A percentile compares a stretch with the other conserved stretches of the same genome.
Conservation (phyloP, 2,113 vertebrate genomes). For the Speoplatyrhinus poulsoni region DNA sequence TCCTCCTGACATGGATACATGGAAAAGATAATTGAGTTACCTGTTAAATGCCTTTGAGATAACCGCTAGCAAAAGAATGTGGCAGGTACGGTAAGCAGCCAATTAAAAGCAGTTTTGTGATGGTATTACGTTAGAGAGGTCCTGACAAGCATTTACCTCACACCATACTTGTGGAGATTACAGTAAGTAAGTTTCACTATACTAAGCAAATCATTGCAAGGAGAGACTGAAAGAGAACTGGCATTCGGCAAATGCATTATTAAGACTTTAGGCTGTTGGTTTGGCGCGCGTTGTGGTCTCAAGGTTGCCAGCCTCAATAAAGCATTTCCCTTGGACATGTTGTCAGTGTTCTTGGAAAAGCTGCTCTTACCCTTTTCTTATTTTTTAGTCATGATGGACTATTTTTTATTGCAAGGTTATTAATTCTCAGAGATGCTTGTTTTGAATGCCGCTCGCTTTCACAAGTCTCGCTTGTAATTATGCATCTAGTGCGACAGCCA, state of each 20-base stretch:
- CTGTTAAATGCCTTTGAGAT: neutral
- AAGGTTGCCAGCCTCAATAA: too few relatives aligned
- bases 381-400: neutral
- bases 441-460: neutral
- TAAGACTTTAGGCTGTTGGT: too few relatives aligned
- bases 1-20: too few relatives aligned
- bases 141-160: neutral
- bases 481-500: too few relatives aligned
- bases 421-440: neutral
- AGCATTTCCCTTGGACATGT: too few relatives aligned
- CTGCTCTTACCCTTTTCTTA: neutral
- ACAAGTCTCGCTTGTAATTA: too few relatives aligned
- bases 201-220: too few relatives aligned
- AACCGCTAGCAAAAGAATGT: neutral
- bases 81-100: neutral
- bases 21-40: neutral
- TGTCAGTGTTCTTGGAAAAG: neutral
- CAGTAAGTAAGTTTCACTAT: too few relatives aligned
- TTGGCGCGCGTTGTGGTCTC: too few relatives aligned
- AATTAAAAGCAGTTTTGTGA: slow-evolving; percentile 8
- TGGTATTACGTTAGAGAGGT: neutral
- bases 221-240: too few relatives aligned
- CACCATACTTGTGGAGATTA: neutral
- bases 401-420: neutral
- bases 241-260: too few relatives aligned